phyloP scores from a whole-genome alignment of 1,140 invertebrate genomes.

The Trichonephila inaurata region DNA sequence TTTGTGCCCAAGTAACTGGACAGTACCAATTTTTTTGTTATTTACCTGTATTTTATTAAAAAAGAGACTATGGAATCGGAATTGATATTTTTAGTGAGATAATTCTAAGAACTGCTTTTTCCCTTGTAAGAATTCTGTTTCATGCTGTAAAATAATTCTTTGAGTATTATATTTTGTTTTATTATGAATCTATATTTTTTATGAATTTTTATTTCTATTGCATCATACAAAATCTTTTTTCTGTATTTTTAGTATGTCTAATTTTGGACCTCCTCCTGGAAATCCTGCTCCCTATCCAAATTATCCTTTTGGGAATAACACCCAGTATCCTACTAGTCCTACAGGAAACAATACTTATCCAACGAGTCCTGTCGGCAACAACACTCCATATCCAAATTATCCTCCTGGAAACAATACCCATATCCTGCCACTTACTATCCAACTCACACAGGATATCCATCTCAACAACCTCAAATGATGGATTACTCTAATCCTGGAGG shows the following conservation, averaged over 20 bases:
- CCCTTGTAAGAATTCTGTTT: no score
- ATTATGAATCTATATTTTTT: neutral
- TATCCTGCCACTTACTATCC: neutral
- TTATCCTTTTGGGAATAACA: neutral
- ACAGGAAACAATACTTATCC: no score
- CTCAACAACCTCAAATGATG: constrained; percentile 32
- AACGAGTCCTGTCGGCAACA: neutral
- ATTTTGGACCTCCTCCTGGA: neutral
- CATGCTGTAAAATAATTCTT: no score
- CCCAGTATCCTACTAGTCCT: no score
- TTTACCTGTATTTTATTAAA: no score
- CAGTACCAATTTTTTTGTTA: no score
- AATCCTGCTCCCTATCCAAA: constrained; percentile 7
- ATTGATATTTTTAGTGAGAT: no score
- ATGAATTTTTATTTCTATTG: no score
- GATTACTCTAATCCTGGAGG: constrained; percentile 8
- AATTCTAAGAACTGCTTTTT: no score
- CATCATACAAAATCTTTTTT: neutral
- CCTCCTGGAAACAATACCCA: constrained; percentile 13
- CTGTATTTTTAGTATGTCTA: constrained; percentile 42
- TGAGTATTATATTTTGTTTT: no score
- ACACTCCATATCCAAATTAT: constrained; percentile 1
- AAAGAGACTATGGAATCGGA: no score
- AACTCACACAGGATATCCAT: neutral
- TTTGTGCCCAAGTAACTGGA: no score